Evolutionary conservation across 2,888 invertebrate genomes (phyloP).

Genomic region (Platerodrilus igneus): DNA sequence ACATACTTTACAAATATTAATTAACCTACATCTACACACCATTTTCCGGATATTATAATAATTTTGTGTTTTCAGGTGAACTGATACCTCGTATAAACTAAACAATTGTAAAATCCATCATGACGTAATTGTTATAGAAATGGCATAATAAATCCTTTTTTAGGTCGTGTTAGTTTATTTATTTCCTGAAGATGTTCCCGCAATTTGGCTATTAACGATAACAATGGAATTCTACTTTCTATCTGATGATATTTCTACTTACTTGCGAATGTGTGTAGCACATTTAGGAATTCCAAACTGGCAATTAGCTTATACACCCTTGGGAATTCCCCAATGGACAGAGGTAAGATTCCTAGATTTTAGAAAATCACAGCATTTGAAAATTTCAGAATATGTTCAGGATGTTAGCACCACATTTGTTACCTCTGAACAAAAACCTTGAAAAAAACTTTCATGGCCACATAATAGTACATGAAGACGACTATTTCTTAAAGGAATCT

Average conservation of each 20-base stretch:
- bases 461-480: slow-evolving; percentile 7
- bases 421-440: slow-evolving; percentile 34
- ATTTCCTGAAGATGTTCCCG: slow-evolving; percentile 34
- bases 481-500: slow-evolving; percentile 2
- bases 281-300: slow-evolving; percentile 87
- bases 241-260: slow-evolving; percentile 76
- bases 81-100: too few relatives aligned
- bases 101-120: too few relatives aligned
- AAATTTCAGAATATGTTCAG: too few relatives aligned
- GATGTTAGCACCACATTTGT: slow-evolving; percentile 68
- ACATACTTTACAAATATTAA: too few relatives aligned
- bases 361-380: too few relatives aligned
- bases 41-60: too few relatives aligned
- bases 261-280: slow-evolving; percentile 82
- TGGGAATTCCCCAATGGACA: slow-evolving; percentile 36
- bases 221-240: slow-evolving; percentile 70
- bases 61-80: too few relatives aligned
- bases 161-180: slow-evolving; percentile 40
- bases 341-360: too few relatives aligned
- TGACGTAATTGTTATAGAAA: too few relatives aligned
- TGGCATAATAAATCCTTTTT: too few relatives aligned
- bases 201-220: slow-evolving; percentile 38
- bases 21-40: too few relatives aligned
- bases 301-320: slow-evolving; percentile 53
- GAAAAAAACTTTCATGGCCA: too few relatives aligned